Base-by-base conservation (phyloP, 2,797 vertebrate species). In the Balearica regulorum region DNA sequence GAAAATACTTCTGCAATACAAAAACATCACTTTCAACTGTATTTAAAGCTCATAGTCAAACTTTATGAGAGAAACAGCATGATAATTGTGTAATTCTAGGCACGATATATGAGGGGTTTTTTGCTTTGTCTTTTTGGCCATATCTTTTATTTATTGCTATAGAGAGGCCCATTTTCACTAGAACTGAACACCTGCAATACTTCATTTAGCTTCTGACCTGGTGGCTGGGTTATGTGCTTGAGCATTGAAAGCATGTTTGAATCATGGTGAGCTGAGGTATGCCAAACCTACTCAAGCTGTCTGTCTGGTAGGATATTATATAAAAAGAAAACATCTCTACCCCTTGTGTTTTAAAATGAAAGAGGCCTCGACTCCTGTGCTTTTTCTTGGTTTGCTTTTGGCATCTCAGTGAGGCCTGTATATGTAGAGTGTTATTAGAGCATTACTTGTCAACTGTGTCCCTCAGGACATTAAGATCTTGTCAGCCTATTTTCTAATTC, bases 51-150 rank as follows among this genome's bases (percentile, higher is more conserved):
- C 24, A 55, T 1, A 28, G 29, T n/a, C 24, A 83, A 87, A 62
- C 0, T 3, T 16, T 29, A 53, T 2, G 5, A 3, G 10, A 76
- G 22, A 62, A 89, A 41, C 3, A 37, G 3, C 11, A 58, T 8
- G 4, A 11, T n/a, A 68, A 70, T 13, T 31, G 10, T 55, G 37
- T 11, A 75, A 95, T 78, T 44, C 9, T 41, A 49, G 6, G 11
- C 11, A 33, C 0, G 1, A 17, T 16, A 8, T 37, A 26, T 9
- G 4, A 72, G 3, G 3, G 1, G 0, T 26, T 84, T 78, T n/a
- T 64, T 22, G 51, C 22, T 64, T 25, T 55, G 5, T 61, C 37
- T 68, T 73, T 73, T 69, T 75, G 46, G 15, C 14, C 20, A 15
- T 37, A 6, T n/a, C 31, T 87, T 78, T 28, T 70, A 43, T 62